Percentiles rank a stretch among this genome's conserved stretches.
Conservation (phyloP, 2,797 vertebrate species). For the Neopelma chrysocephalum region DNA sequence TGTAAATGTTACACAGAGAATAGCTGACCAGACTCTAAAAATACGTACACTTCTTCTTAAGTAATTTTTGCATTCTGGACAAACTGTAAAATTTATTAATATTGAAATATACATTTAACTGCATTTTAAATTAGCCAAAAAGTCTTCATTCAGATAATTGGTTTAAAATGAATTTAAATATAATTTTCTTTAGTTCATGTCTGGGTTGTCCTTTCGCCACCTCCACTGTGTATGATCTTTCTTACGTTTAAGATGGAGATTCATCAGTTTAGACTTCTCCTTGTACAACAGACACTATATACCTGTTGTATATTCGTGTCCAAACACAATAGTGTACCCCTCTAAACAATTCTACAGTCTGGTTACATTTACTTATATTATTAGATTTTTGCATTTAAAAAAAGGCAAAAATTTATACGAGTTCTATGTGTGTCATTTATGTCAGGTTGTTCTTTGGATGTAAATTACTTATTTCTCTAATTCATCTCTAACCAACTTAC, state of each 20-base stretch:
- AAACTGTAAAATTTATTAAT: background rate
- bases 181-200: background rate
- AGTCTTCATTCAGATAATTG: background rate
- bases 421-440: background rate
- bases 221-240: background rate
- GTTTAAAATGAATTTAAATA: background rate
- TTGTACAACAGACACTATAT: background rate
- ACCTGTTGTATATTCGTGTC: background rate
- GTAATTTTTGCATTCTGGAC: background rate
- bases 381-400: background rate
- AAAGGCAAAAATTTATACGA: background rate
- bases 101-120: background rate
- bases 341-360: background rate
- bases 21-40: background rate
- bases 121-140: background rate
- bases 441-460: fast-evolving
- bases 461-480: background rate
- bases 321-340: background rate
- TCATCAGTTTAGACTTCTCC: background rate
- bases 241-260: background rate
- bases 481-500: background rate
- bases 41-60: fast-evolving
- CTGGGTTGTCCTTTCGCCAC: fast-evolving
- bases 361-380: background rate
- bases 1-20: background rate